A percentile compares a stretch with the other conserved stretches of the same genome.
Evolutionary conservation across 2,888 invertebrate genomes (phyloP).

Genomic region (Laspeyria flexula): DNA sequence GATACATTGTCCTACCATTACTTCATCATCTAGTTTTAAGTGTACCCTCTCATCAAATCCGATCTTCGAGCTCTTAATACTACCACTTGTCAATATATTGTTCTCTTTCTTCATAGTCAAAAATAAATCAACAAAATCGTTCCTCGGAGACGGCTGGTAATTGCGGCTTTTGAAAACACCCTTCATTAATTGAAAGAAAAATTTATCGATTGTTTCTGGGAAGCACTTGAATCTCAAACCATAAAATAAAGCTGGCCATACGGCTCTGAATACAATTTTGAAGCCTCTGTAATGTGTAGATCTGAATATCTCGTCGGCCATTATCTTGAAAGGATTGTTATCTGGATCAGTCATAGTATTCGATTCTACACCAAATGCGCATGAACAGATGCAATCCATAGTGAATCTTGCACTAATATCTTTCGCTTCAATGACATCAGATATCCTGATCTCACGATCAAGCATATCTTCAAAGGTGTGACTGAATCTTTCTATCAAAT

Average conservation of each 20-base stretch:
- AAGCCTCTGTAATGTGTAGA: constrained; percentile 38
- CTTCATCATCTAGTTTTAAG: constrained; percentile 62
- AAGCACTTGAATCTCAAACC: constrained; percentile 45
- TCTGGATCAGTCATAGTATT: constrained; percentile 21
- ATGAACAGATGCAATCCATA: constrained; percentile 58
- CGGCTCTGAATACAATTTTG: constrained; percentile 33
- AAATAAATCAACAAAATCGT: constrained; percentile 64
- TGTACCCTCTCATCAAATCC: constrained; percentile 39
- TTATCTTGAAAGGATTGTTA: constrained; percentile 47
- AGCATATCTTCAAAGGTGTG: constrained; percentile 48
- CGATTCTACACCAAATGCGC: constrained; percentile 40
- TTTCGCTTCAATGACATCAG: constrained; percentile 39
- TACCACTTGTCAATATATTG: constrained; percentile 41
- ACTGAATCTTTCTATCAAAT: constrained; percentile 52
- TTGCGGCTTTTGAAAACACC: constrained; percentile 49
- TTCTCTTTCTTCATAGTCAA: constrained; percentile 51
- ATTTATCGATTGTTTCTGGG: constrained; percentile 39
- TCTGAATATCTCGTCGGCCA: constrained; percentile 49
- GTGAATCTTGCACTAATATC: constrained; percentile 48
- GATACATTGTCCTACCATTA: constrained; percentile 80
- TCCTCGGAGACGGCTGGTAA: constrained; percentile 43
- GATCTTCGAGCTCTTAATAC: constrained; percentile 45
- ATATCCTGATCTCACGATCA: constrained; percentile 26
- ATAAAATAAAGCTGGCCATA: constrained; percentile 64
- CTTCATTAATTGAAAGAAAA: constrained; percentile 49